Evolutionary conservation across 1,140 invertebrate species (phyloP), one percentile per base, ranked within the genome.

Genomic region (Anastrepha obliqua): DNA sequence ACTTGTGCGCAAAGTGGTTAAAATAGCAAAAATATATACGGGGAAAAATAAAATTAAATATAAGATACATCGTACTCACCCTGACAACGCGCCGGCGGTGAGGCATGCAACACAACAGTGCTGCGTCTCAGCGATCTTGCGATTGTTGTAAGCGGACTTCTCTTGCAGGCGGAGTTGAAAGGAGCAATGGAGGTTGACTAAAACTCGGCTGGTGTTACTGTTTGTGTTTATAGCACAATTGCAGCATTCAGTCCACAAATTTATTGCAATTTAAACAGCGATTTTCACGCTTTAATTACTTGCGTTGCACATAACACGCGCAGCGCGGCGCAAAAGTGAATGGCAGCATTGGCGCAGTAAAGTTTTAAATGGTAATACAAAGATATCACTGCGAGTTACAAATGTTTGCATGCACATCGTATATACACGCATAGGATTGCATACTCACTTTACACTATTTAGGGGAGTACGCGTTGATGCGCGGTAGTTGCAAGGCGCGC

Each of bases 211-310:
- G 74, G n/a, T 81, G 15, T n/a, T 55, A 58, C 51, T 29, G 6
- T 15, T 6, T 20, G 47, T 29, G 20, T 17, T 42, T 74, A 2
- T 39, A 74, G 70, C 15, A 15, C 29, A 87, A 70, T 59, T 47
- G 20, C 55, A 60, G n/a, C 60, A 51, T 86, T 74, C 55, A 92
- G 89, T 90, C 91, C 91, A 91, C 89, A 89, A 91, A 92, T 92
- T 92, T 91, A 92, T 91, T 90, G 89, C 88, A 91, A 92, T 90
- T 92, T 92, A 92, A 92, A 92, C 89, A 91, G 91, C 91, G 90
- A 92, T 92, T 92, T 92, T 91, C 91, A 92, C 91, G 91, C 91
- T 92, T 92, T 92, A 92, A 92, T 92, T 92, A 91, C 89, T 42
- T 89, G 67, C 74, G n/a, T 17, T 81, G 55, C 47, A 81, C 20